phyloP scores from a whole-genome alignment of 2,113 vertebrate genomes.

The Coptodon rendalli region DNA sequence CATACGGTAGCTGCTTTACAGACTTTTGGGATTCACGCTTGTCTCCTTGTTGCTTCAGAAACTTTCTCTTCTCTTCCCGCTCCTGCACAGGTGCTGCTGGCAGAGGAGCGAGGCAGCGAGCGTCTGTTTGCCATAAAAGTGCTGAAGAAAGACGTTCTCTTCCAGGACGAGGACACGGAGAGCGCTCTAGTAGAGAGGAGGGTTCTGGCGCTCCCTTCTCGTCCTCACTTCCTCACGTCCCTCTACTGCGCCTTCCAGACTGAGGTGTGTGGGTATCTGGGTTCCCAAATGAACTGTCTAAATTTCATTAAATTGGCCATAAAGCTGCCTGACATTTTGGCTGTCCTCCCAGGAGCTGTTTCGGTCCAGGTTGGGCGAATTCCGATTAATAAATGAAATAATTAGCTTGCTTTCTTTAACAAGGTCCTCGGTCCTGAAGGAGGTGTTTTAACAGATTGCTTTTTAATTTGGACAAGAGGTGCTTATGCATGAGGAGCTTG shows the following conservation, averaged over 20 bases:
- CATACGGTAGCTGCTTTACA: background rate
- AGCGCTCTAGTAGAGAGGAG: constrained; percentile 90
- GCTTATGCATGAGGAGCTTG: background rate
- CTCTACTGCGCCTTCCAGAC: constrained; percentile 89
- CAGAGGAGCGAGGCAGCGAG: constrained; percentile 81
- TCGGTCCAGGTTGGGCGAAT: constrained; percentile 25
- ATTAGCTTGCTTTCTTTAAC: constrained; percentile 51
- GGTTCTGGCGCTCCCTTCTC: constrained; percentile 77
- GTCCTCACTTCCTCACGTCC: constrained; percentile 86
- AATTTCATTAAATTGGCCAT: constrained; percentile 28
- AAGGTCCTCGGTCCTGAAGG: constrained; percentile 46
- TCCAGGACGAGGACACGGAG: constrained; percentile 90
- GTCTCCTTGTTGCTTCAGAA: background rate
- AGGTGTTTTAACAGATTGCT: constrained; percentile 49
- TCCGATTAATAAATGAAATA: constrained; percentile 47
- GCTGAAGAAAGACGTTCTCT: constrained; percentile 89
- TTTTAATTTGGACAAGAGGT: constrained; percentile 50
- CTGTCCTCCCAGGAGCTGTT: constrained; percentile 27
- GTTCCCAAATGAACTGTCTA: background rate
- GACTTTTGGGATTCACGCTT: background rate
- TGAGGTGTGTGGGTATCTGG: constrained; percentile 61
- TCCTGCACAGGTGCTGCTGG: constrained; percentile 80
- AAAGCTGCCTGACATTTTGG: constrained; percentile 22
- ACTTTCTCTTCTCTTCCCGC: background rate
- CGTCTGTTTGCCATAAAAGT: constrained; percentile 87